Evolutionary conservation across 2,113 vertebrate genomes (phyloP), one percentile per base, ranked within the genome.

Genomic region (Arizona elegans): DNA sequence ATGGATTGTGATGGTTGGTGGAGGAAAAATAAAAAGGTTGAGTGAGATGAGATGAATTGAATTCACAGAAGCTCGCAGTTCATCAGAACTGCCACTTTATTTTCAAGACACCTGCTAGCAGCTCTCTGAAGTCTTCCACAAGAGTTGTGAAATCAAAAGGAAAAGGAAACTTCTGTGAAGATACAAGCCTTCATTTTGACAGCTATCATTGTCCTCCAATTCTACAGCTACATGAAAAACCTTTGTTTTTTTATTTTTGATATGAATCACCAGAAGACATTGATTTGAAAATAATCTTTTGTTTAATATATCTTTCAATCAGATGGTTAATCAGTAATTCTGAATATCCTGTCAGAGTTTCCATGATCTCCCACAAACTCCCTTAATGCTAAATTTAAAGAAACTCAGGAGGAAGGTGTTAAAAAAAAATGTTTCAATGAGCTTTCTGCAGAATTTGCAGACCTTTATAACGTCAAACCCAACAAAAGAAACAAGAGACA

Each of bases 381-480:
- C 95, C 54, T 94, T 95, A 93, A 62, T 93, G 93, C 56, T 43
- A 90, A 93, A 91, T 0, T 55, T 1, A 10, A 4, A 93, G 2
- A 7, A 7, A 89, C 50, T 6, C 89, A 29, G 91, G 50, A 33
- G 24, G 3, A 10, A 3, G 13, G 43, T 93, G 92, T 0, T n/a
- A n/a, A n/a, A 10, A 92, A 91, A 95, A 94, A 92, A 62, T 81
- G 21, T 94, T 93, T 94, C 96, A 97, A 96, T 96, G 92, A 95
- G 94, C 87, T 95, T 58, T 92, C 53, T 92, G 91, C 54, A 92
- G 93, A 95, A 93, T 87, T 89, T 87, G 15, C 91, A 96, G 95
- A 56, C 55, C 95, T 94, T 47, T 15, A 88, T 93, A 91, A 81
- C 33, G 21, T 38, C 8, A 95, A 93, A 92, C 92, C 8, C 93